A percentile compares a stretch with the other conserved stretches of the same genome.
These are phyloP conservation scores for Lepidocyrtinus sp. DNA, from an alignment of 2,888 invertebrate species.

Conservation along the genomic window DNA sequence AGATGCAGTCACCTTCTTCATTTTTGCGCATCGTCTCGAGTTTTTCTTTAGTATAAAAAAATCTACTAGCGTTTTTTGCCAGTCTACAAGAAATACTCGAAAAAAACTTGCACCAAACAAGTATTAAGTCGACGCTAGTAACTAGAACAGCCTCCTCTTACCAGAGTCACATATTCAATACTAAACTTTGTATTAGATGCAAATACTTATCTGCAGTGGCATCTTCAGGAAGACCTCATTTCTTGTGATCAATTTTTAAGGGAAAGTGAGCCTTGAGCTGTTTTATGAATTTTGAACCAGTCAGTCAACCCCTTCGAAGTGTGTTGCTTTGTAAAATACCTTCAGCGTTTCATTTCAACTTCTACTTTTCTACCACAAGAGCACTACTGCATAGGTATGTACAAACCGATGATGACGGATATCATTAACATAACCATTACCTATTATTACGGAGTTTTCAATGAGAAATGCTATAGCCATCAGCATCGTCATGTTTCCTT, in stretches of 20 bases:
- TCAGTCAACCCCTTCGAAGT: constrained; percentile 1
- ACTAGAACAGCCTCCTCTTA: constrained; percentile 8
- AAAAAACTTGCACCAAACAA: no score
- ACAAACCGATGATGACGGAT: constrained; percentile 8
- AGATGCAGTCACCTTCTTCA: no score
- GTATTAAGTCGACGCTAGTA: background rate
- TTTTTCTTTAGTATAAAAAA: no score
- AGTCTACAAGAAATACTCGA: no score
- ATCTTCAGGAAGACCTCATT: constrained; percentile 51
- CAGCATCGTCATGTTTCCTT: background rate
- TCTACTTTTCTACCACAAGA: background rate
- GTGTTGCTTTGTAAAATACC: background rate
- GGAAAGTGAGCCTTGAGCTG: constrained; percentile 54
- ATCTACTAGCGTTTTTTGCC: no score
- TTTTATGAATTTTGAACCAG: constrained; percentile 19
- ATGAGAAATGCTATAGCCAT: background rate
- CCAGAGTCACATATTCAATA: background rate
- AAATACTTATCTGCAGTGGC: background rate
- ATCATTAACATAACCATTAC: constrained; percentile 13
- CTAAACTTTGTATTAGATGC: background rate
- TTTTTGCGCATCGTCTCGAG: no score
- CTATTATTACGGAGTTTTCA: constrained; percentile 1
- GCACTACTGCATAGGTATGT: background rate
- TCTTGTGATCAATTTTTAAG: constrained; percentile 32
- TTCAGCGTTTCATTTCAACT: background rate